Conservation (phyloP, 2,113 vertebrate species). For the Tenrec ecaudatus region DNA sequence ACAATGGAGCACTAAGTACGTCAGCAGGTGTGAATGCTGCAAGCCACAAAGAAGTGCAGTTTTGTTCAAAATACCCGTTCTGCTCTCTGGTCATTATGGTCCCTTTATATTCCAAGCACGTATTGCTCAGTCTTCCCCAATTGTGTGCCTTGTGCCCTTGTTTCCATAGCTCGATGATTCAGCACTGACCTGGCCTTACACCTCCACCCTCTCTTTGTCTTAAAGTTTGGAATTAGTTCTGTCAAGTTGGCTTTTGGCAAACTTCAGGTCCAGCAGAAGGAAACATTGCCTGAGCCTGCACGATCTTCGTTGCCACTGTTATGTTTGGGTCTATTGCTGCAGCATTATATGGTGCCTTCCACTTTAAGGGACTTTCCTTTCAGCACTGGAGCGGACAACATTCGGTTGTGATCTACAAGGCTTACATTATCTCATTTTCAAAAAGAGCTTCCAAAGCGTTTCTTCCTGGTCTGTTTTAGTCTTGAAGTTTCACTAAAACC, state of each 20-base stretch:
- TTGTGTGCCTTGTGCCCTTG: not conserved
- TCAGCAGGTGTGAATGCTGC: not conserved
- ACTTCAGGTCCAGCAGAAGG: not conserved
- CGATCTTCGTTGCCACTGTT: not conserved
- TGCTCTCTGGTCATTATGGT: not conserved
- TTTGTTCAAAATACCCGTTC: not conserved
- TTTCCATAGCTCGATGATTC: not conserved
- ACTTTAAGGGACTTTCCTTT: not conserved
- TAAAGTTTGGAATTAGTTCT: not conserved
- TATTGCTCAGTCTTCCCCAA: not conserved
- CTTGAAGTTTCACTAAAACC: not conserved
- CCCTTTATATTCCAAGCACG: not conserved
- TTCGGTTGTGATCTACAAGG: not conserved
- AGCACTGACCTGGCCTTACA: not conserved
- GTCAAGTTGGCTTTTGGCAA: not conserved
- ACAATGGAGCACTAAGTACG: not conserved
- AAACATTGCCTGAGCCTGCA: not conserved
- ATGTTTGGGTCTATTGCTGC: not conserved
- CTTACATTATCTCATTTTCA: not conserved
- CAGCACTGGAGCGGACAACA: not conserved
- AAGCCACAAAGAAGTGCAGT: accelerated
- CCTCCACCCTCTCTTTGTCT: not conserved
- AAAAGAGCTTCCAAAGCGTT: not conserved
- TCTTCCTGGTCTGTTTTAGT: not conserved
- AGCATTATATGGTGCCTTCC: not conserved